Conservation (phyloP, 1,140 invertebrate genomes). For the Atta colombica region DNA sequence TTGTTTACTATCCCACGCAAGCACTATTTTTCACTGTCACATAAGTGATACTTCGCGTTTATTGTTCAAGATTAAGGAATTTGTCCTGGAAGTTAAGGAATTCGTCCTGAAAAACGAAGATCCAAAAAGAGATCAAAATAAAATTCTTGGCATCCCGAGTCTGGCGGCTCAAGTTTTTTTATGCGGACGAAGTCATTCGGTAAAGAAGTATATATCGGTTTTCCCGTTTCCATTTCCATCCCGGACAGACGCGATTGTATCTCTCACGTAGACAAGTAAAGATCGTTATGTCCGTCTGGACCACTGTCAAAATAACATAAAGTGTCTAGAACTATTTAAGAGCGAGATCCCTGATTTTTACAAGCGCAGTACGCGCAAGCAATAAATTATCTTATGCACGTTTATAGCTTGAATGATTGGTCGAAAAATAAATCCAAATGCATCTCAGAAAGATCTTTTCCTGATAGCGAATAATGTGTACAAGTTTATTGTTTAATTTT, state of each 20-base stretch:
- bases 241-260: conserved; percentile 10
- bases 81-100: not conserved
- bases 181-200: not conserved
- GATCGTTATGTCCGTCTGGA: conserved; percentile 37
- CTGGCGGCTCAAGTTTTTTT: not conserved
- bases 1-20: not conserved
- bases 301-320: conserved; percentile 26
- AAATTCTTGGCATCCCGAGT: not conserved
- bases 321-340: not conserved
- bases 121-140: conserved; percentile 1
- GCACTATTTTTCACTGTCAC: conserved; percentile 1
- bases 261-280: conserved; percentile 11
- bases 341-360: conserved; percentile 31
- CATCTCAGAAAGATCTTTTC: not conserved
- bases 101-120: not conserved
- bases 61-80: not conserved
- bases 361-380: not conserved
- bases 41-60: not conserved
- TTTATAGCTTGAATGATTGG: conserved; percentile 24
- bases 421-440: conserved; percentile 30
- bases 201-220: conserved; percentile 64
- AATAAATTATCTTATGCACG: conserved; percentile 7
- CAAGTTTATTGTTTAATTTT: conserved; percentile 32
- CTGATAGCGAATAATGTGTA: conserved; percentile 9
- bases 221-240: conserved; percentile 68